Evolutionary conservation across 2,797 vertebrate genomes (phyloP).

Genomic region (Girardinus metallicus): DNA sequence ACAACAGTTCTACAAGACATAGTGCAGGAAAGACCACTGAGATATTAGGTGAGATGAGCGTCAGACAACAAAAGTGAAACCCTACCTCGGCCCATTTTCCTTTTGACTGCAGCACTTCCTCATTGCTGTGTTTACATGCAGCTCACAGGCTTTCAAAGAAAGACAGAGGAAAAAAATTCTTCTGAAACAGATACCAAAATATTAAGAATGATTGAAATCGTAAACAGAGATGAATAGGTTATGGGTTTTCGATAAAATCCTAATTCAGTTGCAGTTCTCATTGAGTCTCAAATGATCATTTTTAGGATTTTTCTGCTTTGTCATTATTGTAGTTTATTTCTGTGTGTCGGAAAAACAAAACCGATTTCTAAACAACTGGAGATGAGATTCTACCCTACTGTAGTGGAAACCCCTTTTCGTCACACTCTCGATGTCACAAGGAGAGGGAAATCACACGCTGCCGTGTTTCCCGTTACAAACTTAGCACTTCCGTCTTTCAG

Average conservation of each 20-base stretch:
- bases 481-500: slow-evolving; percentile 74
- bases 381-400: background rate
- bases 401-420: slow-evolving; percentile 69
- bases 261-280: background rate
- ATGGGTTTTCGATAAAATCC: background rate
- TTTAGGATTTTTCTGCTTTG: background rate
- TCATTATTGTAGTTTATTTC: background rate
- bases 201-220: slow-evolving; percentile 13
- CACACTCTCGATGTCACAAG: slow-evolving; percentile 61
- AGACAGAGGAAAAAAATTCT: slow-evolving; percentile 39
- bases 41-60: slow-evolving; percentile 51
- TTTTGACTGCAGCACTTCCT: slow-evolving; percentile 76
- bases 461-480: slow-evolving; percentile 72
- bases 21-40: slow-evolving; percentile 24
- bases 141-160: slow-evolving; percentile 77
- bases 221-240: background rate
- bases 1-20: slow-evolving; percentile 50
- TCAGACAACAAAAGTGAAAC: slow-evolving; percentile 60
- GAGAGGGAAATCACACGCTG: slow-evolving; percentile 72
- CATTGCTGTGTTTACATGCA: slow-evolving; percentile 78
- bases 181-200: slow-evolving; percentile 29
- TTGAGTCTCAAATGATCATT: background rate
- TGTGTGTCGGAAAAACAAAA: background rate
- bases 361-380: slow-evolving; percentile 4
- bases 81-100: slow-evolving; percentile 70